Conservation (phyloP, 2,888 invertebrate genomes). For the Sisyra terminalis region DNA sequence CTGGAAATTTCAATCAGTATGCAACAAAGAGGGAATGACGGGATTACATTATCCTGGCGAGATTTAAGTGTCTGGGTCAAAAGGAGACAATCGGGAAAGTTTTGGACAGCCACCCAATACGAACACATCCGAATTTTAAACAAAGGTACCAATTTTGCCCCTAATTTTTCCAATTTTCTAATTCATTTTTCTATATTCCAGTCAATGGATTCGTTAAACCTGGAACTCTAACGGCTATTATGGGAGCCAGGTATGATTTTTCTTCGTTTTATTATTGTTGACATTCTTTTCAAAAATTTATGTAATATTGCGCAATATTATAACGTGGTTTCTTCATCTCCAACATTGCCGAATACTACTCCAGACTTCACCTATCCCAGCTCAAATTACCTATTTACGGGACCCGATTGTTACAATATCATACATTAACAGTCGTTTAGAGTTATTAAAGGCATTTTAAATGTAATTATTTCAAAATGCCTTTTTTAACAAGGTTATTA, state of each 20-base stretch:
- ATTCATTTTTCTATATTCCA: conserved; percentile 24
- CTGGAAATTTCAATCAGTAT: conserved; percentile 3
- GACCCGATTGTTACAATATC: too few species aligned
- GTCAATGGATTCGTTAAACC: conserved; percentile 51
- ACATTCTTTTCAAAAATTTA: not conserved
- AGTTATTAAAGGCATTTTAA: too few species aligned
- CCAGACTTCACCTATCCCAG: too few species aligned
- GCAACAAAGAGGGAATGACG: not conserved
- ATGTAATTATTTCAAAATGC: too few species aligned
- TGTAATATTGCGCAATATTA: too few species aligned
- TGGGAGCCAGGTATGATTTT: conserved; percentile 57
- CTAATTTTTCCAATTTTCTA: not conserved
- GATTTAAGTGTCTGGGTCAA: conserved; percentile 33
- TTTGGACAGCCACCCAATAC: conserved; percentile 31
- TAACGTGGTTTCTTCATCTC: too few species aligned
- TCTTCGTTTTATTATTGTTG: conserved; percentile 6
- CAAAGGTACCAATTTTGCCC: conserved; percentile 26
- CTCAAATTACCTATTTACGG: too few species aligned
- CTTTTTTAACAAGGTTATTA: too few species aligned
- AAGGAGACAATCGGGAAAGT: conserved; percentile 28
- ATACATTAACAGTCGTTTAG: too few species aligned
- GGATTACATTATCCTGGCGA: conserved; percentile 33
- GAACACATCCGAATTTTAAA: conserved; percentile 36
- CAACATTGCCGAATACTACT: too few species aligned
- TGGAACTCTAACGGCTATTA: conserved; percentile 54